Evolutionary conservation across 1,140 invertebrate species (phyloP).

Genomic region (Drosophila suzukii): DNA sequence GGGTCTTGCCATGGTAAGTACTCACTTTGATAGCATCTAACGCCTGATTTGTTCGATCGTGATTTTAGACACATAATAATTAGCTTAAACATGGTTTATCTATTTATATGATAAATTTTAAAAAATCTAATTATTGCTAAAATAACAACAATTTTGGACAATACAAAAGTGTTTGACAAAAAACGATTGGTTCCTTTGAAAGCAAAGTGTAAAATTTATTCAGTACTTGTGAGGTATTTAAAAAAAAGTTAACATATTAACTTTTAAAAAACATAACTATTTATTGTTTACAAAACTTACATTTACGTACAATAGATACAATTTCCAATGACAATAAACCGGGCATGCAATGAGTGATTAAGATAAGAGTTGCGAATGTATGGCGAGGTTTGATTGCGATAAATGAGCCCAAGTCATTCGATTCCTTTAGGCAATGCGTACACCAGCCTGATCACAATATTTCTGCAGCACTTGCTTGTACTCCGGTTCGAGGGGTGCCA

Average conservation of each 20-base stretch:
- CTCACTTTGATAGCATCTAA: constrained; percentile 49
- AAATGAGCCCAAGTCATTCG: background rate
- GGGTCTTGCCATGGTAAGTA: constrained; percentile 91
- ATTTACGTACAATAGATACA: constrained; percentile 42
- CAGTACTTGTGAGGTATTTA: too few relatives aligned
- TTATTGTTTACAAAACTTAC: constrained; percentile 51
- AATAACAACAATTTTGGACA: constrained; percentile 10
- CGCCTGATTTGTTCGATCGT: background rate
- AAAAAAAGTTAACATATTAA: background rate
- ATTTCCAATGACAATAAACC: constrained; percentile 48
- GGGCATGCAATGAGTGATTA: constrained; percentile 6
- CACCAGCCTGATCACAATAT: constrained; percentile 79
- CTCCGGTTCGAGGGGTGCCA: constrained; percentile 65
- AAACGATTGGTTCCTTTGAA: constrained; percentile 5
- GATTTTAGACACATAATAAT: constrained; percentile 5
- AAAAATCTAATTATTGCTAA: background rate
- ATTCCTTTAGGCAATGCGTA: constrained; percentile 60
- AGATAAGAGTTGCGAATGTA: constrained; percentile 19
- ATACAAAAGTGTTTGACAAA: constrained; percentile 1
- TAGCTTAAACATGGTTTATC: constrained; percentile 23
- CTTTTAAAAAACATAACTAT: constrained; percentile 45
- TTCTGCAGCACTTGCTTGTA: constrained; percentile 79
- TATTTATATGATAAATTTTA: constrained; percentile 10
- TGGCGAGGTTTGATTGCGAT: constrained; percentile 29
- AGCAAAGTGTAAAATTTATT: background rate